phyloP scores from a whole-genome alignment of 2,113 vertebrate genomes.

The Eubucco bourcierii region DNA sequence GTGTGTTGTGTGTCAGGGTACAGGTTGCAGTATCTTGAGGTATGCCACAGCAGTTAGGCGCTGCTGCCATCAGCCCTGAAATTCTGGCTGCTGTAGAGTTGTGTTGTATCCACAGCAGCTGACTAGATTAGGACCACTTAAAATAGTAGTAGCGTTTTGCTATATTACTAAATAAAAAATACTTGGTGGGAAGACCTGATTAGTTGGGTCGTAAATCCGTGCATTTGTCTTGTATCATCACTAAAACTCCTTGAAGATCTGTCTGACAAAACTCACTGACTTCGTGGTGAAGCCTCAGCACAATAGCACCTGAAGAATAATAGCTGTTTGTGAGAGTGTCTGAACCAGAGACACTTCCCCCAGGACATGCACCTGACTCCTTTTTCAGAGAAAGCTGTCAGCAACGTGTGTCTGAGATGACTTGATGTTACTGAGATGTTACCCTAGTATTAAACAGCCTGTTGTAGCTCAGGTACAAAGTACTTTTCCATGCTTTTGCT shows the following conservation, averaged over 20 bases:
- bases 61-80: background rate
- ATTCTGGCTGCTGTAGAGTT: background rate
- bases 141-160: background rate
- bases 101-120: background rate
- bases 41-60: background rate
- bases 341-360: background rate
- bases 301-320: background rate
- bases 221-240: background rate
- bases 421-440: background rate
- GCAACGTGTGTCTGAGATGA: rapidly evolving
- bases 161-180: background rate
- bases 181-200: background rate
- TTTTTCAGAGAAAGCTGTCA: background rate
- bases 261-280: background rate
- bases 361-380: background rate
- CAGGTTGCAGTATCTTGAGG: background rate
- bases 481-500: background rate
- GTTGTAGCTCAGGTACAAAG: background rate
- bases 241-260: background rate
- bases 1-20: background rate
- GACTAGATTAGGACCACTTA: background rate
- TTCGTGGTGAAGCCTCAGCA: background rate
- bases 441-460: background rate
- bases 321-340: background rate
- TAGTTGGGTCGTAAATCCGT: background rate